A percentile compares a stretch with the other conserved stretches of the same genome.
Conservation (phyloP, 1,140 invertebrate species). For the Argopecten irradians region DNA sequence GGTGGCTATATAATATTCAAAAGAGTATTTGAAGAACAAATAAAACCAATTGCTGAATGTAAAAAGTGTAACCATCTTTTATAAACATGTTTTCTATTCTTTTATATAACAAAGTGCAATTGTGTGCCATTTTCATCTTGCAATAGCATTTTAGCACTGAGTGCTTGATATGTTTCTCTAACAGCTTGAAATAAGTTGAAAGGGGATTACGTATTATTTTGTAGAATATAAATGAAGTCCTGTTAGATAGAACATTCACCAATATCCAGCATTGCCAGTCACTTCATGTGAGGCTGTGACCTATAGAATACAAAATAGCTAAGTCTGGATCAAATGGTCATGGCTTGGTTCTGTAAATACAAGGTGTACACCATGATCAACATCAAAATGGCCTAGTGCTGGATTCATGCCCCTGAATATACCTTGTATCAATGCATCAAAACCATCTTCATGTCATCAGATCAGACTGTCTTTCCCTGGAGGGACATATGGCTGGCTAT, state of each 20-base stretch:
- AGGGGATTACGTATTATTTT: too few relatives aligned
- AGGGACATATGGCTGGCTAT: background rate
- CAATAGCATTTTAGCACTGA: background rate
- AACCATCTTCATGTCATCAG: background rate
- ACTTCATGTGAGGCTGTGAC: background rate
- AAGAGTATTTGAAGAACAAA: too few relatives aligned
- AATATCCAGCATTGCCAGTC: background rate
- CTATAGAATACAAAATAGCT: background rate
- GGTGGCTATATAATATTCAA: too few relatives aligned
- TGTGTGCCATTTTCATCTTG: background rate
- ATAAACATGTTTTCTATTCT: too few relatives aligned
- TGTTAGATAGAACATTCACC: too few relatives aligned
- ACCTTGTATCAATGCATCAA: background rate
- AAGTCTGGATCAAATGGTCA: background rate
- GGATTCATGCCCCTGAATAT: background rate
- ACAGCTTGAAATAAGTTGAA: too few relatives aligned
- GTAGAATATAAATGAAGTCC: too few relatives aligned
- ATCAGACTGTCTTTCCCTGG: background rate
- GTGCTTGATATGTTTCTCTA: too few relatives aligned
- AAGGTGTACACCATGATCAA: too few relatives aligned
- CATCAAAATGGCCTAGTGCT: background rate
- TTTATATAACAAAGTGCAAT: background rate
- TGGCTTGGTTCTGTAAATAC: background rate
- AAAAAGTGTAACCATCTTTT: too few relatives aligned
- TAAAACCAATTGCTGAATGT: too few relatives aligned